Base-by-base conservation (phyloP, 2,797 vertebrate species). In the Novumbra hubbsi region DNA sequence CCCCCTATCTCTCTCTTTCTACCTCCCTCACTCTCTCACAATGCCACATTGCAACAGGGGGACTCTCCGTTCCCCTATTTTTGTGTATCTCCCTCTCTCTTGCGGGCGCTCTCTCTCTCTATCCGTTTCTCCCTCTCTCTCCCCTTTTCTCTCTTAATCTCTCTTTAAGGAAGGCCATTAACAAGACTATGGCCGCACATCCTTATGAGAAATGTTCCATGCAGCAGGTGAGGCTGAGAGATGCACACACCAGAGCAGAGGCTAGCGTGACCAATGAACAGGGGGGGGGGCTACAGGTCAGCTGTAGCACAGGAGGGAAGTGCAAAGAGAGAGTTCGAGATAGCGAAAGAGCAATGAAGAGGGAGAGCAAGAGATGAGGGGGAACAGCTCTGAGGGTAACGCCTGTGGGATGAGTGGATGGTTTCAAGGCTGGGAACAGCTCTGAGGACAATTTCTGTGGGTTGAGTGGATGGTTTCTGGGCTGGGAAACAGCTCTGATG, bases 141-240 rank as follows among this genome's bases (percentile, higher is more conserved):
- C 68, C 71, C 55, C 76, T 69, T 77, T 64, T 71, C 73, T 21
- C 76, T n/a, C 63, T 72, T 73, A 68, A 73, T 70, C 68, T 73
- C 72, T 79, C 76, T 72, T 60, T 4, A 70, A 79, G 62, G 66
- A 77, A 71, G 81, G 80, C 80, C 85, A 84, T 88, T 88, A 85
- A 71, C 70, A 78, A 79, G 77, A 69, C 71, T 79, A 73, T 21
- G 67, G 70, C 75, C 74, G 76, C 77, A 78, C 75, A 68, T 70
- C 68, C 79, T 71, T 38, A 73, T 15, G 30, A 75, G 34, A 60
- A 75, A 77, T 64, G 24, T 68, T 48, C 72, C 64, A 28, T 70
- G 78, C 73, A 38, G 83, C 68, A 50, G 78, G 80, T 27, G 73
- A 66, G 78, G 82, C 71, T 28, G 21, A 21, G 79, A 80, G 75